A percentile compares a stretch with the other conserved stretches of the same genome.
Evolutionary conservation across 2,888 invertebrate genomes (phyloP).

Genomic region (Acrobeloides nanus): DNA sequence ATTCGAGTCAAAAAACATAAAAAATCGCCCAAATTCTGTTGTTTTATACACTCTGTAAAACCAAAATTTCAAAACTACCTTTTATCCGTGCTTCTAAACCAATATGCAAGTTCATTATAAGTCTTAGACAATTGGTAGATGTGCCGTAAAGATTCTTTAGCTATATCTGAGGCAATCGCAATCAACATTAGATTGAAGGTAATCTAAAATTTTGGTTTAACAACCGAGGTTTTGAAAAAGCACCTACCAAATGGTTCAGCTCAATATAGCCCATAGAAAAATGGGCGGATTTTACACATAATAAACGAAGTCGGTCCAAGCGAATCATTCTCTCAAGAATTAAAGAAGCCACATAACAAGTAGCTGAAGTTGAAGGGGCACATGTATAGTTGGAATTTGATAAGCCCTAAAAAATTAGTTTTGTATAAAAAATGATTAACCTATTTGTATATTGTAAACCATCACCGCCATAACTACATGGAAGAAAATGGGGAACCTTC

Average conservation of each 20-base stretch:
- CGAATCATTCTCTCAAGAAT: slow-evolving; percentile 15
- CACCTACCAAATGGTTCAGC: slow-evolving; percentile 20
- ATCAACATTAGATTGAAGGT: slow-evolving; percentile 23
- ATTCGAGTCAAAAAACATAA: too few relatives aligned
- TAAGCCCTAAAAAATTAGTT: slow-evolving; percentile 21
- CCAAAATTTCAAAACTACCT: too few relatives aligned
- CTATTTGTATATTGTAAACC: too few relatives aligned
- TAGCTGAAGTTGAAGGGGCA: slow-evolving; percentile 9
- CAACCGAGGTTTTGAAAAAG: slow-evolving; percentile 7
- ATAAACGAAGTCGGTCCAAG: slow-evolving; percentile 19
- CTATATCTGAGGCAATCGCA: slow-evolving; percentile 22
- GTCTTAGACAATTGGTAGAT: slow-evolving; percentile 6
- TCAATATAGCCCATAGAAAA: slow-evolving; percentile 24
- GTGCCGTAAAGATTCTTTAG: slow-evolving; percentile 12
- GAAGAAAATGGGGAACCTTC: too few relatives aligned
- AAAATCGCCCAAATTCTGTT: too few relatives aligned
- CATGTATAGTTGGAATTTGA: slow-evolving; percentile 10
- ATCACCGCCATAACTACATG: too few relatives aligned
- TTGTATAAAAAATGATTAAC: too few relatives aligned
- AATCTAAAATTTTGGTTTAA: slow-evolving; percentile 10
- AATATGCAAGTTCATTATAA: slow-evolving; percentile 14
- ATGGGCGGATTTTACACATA: slow-evolving; percentile 18
- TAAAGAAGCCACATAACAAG: slow-evolving; percentile 16
- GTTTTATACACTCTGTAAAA: too few relatives aligned
- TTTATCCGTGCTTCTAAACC: too few relatives aligned